Evolutionary conservation across 2,113 vertebrate species (phyloP).

Genomic region (Proterorhinus semilunaris): DNA sequence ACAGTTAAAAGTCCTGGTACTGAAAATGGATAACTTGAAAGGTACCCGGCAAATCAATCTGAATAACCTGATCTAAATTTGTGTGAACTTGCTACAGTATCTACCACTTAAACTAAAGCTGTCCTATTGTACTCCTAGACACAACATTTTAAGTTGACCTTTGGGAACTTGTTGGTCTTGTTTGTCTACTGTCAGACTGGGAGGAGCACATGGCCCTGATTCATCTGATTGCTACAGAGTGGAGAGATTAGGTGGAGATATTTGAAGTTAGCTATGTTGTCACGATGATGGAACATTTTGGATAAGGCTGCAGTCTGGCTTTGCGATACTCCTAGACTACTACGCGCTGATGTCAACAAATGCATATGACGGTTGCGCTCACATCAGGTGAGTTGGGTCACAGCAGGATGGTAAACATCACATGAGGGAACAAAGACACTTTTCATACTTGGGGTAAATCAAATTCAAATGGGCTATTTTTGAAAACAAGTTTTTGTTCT

Average conservation of each 20-base stretch:
- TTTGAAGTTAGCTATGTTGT: background rate
- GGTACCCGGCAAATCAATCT: too few relatives aligned
- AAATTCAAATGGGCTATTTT: background rate
- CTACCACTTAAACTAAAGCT: too few relatives aligned
- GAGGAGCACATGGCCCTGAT: background rate
- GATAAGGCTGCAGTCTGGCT: background rate
- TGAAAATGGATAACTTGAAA: too few relatives aligned
- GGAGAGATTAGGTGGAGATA: slow-evolving; percentile 5
- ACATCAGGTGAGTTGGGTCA: slow-evolving; percentile 1
- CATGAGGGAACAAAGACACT: slow-evolving; percentile 36
- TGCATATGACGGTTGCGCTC: slow-evolving; percentile 2
- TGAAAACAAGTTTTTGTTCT: background rate
- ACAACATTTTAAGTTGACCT: background rate
- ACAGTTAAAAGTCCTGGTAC: too few relatives aligned
- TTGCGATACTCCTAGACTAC: background rate
- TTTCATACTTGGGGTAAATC: slow-evolving; percentile 6
- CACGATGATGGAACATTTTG: background rate
- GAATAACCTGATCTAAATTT: too few relatives aligned
- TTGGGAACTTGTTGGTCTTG: slow-evolving; percentile 47
- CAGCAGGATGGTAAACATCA: slow-evolving; percentile 11
- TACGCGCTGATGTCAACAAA: slow-evolving; percentile 7
- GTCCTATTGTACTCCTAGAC: background rate
- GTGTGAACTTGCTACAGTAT: too few relatives aligned
- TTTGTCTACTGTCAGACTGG: slow-evolving; percentile 34
- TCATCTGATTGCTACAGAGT: background rate